Percentiles rank a stretch among this genome's conserved stretches.
These are phyloP conservation scores for Uloborus plumipes DNA, from an alignment of 2,888 invertebrate genomes.

Conservation along the genomic window DNA sequence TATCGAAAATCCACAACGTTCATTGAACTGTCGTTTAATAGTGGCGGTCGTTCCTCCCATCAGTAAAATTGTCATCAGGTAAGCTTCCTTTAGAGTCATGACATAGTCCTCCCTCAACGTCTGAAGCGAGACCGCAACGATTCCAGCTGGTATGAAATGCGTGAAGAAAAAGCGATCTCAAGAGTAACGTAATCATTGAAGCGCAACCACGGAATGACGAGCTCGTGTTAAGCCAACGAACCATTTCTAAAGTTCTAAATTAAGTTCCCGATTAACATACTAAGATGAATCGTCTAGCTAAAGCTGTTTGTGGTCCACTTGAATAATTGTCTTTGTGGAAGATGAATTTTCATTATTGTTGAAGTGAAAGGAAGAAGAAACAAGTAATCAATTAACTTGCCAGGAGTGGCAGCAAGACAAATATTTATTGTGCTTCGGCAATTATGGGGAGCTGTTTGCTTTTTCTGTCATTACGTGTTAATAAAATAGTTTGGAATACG, in stretches of 20 bases:
- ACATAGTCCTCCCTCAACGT: conserved; percentile 5
- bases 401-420: no score
- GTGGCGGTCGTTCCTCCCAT: conserved; percentile 28
- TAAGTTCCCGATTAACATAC: conserved; percentile 33
- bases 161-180: conserved; percentile 16
- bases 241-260: conserved; percentile 36
- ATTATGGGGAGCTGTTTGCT: no score
- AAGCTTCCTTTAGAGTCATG: conserved; percentile 5
- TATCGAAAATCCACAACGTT: conserved; percentile 14
- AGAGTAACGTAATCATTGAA: conserved; percentile 21
- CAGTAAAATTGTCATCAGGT: conserved; percentile 23
- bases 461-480: no score
- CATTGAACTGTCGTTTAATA: conserved; percentile 36
- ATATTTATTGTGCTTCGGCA: no score
- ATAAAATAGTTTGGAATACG: no score
- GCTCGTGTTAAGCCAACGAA: conserved; percentile 29
- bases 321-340: background rate
- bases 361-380: no score
- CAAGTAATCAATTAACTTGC: no score
- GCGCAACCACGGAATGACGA: conserved; percentile 7
- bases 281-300: conserved; percentile 14
- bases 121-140: conserved; percentile 17
- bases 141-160: conserved; percentile 9
- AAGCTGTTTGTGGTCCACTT: conserved; percentile 4
- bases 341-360: no score